Evolutionary conservation across 1,140 invertebrate species (phyloP).

Genomic region (Eriosoma lanigerum): DNA sequence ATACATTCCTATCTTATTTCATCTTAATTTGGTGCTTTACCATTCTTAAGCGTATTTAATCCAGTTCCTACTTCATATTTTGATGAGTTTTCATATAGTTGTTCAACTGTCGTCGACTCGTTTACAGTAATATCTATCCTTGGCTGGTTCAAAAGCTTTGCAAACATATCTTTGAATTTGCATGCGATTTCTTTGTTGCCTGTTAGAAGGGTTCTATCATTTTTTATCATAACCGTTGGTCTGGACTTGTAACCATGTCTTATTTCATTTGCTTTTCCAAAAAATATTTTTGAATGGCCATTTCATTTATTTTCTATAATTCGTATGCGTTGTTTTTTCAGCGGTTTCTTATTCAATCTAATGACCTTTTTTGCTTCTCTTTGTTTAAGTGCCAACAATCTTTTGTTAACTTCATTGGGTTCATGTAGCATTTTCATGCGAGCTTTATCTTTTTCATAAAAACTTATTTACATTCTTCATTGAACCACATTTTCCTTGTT

Average conservation of each 20-base stretch:
- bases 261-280: conserved; percentile 17
- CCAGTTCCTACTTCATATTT: neutral
- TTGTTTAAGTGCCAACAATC: conserved; percentile 23
- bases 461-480: neutral
- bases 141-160: too few species aligned
- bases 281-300: conserved; percentile 9
- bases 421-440: conserved; percentile 11
- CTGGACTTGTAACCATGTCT: too few species aligned
- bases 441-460: too few species aligned
- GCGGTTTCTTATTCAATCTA: neutral
- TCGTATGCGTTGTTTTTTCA: neutral
- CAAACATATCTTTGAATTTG: too few species aligned
- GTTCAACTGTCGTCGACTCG: too few species aligned
- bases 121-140: too few species aligned
- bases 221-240: too few species aligned
- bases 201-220: too few species aligned
- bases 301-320: conserved; percentile 9
- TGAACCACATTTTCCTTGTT: too few species aligned
- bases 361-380: conserved; percentile 24
- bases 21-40: conserved; percentile 19
- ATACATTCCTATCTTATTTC: neutral
- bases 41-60: conserved; percentile 21
- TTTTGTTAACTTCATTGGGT: conserved; percentile 23
- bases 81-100: too few species aligned
- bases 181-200: too few species aligned